These are phyloP conservation scores for Periophthalmodon schlosseri DNA, from an alignment of 2,113 vertebrate species.

Conservation along the genomic window DNA sequence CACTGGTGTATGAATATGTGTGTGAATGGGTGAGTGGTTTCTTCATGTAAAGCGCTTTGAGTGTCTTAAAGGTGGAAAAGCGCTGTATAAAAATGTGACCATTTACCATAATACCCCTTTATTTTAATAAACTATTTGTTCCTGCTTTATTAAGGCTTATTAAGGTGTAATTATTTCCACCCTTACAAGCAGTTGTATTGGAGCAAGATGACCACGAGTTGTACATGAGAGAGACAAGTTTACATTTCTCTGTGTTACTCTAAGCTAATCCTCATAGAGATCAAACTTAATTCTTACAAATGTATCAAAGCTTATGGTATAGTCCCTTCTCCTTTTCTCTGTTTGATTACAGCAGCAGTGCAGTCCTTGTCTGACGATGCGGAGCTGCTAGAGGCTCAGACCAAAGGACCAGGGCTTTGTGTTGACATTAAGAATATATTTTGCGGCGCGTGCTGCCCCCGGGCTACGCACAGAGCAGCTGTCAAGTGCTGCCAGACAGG, in stretches of 20 bases:
- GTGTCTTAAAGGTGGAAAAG: too few relatives aligned
- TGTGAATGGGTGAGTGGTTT: too few relatives aligned
- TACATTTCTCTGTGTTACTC: background rate
- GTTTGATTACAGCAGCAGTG: constrained; percentile 16
- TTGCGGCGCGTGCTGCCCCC: constrained; percentile 37
- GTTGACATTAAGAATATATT: constrained; percentile 54
- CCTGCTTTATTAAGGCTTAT: too few relatives aligned
- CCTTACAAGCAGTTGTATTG: background rate
- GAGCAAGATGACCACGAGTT: background rate
- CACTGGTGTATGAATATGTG: too few relatives aligned
- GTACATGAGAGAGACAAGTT: background rate
- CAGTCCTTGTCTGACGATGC: background rate
- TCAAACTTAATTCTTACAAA: constrained; percentile 26
- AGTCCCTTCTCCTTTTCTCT: constrained; percentile 7
- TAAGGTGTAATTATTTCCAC: background rate
- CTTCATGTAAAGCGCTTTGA: too few relatives aligned
- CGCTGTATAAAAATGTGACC: too few relatives aligned
- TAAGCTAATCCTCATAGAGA: constrained; percentile 5
- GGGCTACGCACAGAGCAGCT: constrained; percentile 42
- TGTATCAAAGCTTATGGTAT: constrained; percentile 19
- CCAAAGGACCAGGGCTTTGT: constrained; percentile 39
- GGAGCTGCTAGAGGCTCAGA: constrained; percentile 42
- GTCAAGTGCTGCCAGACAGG: constrained; percentile 48
- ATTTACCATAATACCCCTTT: too few relatives aligned
- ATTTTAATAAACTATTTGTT: too few relatives aligned